phyloP scores from a whole-genome alignment of 2,888 invertebrate species.

The Scaptomyza tumidula region DNA sequence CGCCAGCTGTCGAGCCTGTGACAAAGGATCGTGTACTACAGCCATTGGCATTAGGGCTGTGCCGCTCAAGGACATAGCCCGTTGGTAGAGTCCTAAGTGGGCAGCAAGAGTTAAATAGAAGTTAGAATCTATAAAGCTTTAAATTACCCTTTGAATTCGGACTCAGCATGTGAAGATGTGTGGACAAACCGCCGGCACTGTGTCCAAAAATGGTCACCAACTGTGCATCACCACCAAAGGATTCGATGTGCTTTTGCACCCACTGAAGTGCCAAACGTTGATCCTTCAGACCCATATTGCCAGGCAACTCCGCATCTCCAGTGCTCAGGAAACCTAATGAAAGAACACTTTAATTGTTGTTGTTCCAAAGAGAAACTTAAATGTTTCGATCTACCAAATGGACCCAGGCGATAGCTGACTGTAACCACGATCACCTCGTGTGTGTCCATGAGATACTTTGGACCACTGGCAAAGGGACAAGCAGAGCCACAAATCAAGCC shows the following conservation, averaged over 20 bases:
- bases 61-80: conserved; percentile 84
- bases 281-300: conserved; percentile 85
- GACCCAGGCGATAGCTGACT: conserved; percentile 82
- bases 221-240: conserved; percentile 84
- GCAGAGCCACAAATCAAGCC: conserved; percentile 85
- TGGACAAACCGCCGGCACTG: conserved; percentile 84
- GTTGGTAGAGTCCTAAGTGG: conserved; percentile 82
- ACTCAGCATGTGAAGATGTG: conserved; percentile 85
- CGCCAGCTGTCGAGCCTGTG: conserved; percentile 80
- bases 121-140: accelerated
- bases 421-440: conserved; percentile 83
- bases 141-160: conserved; percentile 82
- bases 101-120: neutral
- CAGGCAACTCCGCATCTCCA: conserved; percentile 83
- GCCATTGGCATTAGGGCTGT: conserved; percentile 74
- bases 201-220: conserved; percentile 85
- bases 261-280: conserved; percentile 84
- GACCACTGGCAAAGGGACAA: conserved; percentile 81
- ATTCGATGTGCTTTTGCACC: conserved; percentile 83
- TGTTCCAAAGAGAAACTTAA: neutral
- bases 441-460: conserved; percentile 85
- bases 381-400: conserved; percentile 61
- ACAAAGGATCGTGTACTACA: conserved; percentile 58
- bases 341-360: neutral
- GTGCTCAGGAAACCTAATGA: conserved; percentile 84